Evolutionary conservation across 2,113 vertebrate species (phyloP).

Genomic region (Peromyscus leucopus): DNA sequence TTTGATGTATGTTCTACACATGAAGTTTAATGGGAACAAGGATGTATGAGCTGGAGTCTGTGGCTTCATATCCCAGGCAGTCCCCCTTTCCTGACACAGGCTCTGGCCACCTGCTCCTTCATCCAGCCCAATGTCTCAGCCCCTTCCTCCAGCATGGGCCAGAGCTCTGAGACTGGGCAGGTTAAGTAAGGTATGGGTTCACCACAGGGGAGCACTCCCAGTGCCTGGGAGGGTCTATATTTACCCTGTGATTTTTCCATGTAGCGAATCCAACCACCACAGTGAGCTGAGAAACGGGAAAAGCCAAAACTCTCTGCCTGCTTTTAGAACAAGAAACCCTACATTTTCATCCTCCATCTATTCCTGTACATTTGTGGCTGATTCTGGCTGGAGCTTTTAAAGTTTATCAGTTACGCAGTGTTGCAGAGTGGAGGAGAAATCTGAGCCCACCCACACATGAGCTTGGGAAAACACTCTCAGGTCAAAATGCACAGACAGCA

Average conservation of each 20-base stretch:
- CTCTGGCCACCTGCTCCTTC: background rate
- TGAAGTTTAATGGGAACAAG: background rate
- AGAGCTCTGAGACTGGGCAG: background rate
- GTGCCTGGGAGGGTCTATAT: background rate
- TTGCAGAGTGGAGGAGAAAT: background rate
- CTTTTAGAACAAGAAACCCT: background rate
- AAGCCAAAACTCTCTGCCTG: background rate
- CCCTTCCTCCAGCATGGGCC: rapidly evolving
- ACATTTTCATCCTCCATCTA: background rate
- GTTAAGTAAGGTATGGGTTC: rapidly evolving
- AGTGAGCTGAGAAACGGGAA: background rate
- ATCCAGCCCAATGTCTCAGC: background rate
- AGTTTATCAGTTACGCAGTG: background rate
- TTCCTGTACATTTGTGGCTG: background rate
- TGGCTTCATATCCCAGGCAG: background rate
- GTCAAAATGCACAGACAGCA: background rate
- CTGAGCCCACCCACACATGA: background rate
- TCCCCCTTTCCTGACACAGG: background rate
- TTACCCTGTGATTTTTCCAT: background rate
- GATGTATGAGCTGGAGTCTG: background rate
- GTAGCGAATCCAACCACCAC: background rate
- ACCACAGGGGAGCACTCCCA: background rate
- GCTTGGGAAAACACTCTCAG: background rate
- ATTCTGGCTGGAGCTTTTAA: background rate
- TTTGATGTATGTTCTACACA: background rate